Base-by-base conservation (phyloP, 2,888 invertebrate genomes). In the Hydriomena furcata region DNA sequence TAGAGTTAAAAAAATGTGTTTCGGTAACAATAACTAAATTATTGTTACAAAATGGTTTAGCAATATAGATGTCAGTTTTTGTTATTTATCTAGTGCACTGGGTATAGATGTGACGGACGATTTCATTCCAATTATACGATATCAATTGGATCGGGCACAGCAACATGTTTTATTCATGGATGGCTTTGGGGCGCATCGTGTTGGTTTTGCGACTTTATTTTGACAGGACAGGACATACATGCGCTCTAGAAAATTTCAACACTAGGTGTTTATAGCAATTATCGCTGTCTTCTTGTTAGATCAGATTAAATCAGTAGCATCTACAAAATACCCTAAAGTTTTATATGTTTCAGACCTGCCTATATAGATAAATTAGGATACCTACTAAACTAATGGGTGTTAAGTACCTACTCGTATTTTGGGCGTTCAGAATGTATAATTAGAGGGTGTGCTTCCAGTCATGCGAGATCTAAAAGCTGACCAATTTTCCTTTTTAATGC, bases 401-500 rank as follows among this genome's bases (percentile, higher is more conserved):
- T 35, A 35, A 31, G 11, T 30, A 13, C 21, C 41, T 36, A 27
- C 41, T n/a, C n/a, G 6, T 46, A 43, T 7, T 5, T 6, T n/a
- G n/a, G n/a, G n/a, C 1, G n/a, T 44, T 41, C 17, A 30, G 28
- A 37, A 41, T 51, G 34, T 47, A 35, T 43, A 52, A 46, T 52
- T 41, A 34, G 45, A 45, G 56, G 59, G 69, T 67, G 68, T 65
- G 65, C 71, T 67, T 63, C 68, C 71, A 76, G 64, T 68, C 70
- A 66, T 68, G 68, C 57, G 59, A 63, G 61, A 70, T 68, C 67
- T 64, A 76, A 82, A 82, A 78, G 71, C 76, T 74, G 71, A 75
- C 82, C 79, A 82, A 84, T 84, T 84, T 80, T 79, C 83, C 82
- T 74, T 83, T 79, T 82, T 78, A 77, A 76, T 73, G 74, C 75